Evolutionary conservation across 2,797 vertebrate genomes (phyloP), one percentile per base, ranked within the genome.

Genomic region (Typhlichthys subterraneus): DNA sequence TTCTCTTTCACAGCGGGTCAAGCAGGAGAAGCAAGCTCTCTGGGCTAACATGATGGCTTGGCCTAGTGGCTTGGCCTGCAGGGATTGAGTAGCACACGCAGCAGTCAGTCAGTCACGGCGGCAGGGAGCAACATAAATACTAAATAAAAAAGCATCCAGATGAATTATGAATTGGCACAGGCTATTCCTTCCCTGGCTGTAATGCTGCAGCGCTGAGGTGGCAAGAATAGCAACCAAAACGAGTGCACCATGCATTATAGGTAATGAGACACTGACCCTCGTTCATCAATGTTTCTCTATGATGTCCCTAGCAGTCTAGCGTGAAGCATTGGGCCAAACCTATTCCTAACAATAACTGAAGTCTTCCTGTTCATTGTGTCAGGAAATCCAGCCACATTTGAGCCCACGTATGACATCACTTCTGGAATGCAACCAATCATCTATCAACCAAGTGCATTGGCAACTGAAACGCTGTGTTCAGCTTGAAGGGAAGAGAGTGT

Each of bases 91-190:
- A 71, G 71, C 76, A 49, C 45, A 62, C 69, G 23, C 23, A 23
- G 23, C 3, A 23, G 59, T 65, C 80, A 81, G 79, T 72, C 77
- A 70, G 75, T 70, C 65, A 59, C 72, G 76, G 70, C 61, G 67
- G 84, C 80, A 60, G 7, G 59, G 60, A 69, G 61, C 63, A 73
- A 86, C 80, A 83, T 72, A 90, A 90, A 87, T 67, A 84, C 68
- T 72, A 76, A 76, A 76, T 70, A 70, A 67, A 75, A 73, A 82
- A 69, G 60, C 68, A 72, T 69, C 69, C 63, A 68, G 69, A 87
- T 90, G 83, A 85, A 90, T 89, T 84, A 87, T 88, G 76, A 85
- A 90, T 90, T 74, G 70, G 79, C 69, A 73, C 73, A 60, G 73
- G 15, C 70, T 80, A 72, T 65, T 61, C 76, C 80, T 77, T 76